Conservation (phyloP, 1,140 invertebrate genomes). For the Drosophila mojavensis region DNA sequence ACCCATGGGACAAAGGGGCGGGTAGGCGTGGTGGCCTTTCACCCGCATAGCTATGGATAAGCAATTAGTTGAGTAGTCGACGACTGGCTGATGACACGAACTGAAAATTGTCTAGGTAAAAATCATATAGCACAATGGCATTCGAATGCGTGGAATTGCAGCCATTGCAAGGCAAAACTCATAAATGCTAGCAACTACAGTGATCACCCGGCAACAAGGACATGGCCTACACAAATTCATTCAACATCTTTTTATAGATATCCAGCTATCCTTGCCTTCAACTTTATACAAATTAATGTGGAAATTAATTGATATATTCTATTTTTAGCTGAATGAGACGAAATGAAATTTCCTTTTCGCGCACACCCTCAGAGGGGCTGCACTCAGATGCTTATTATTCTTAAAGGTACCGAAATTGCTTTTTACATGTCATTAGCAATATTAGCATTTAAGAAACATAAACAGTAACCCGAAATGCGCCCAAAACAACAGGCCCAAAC, state of each 20-base stretch:
- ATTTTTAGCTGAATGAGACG: too few species aligned
- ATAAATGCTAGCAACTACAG: not conserved
- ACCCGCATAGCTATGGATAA: conserved; percentile 18
- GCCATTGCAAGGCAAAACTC: not conserved
- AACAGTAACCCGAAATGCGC: not conserved
- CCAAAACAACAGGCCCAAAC: conserved; percentile 10
- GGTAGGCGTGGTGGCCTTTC: not conserved
- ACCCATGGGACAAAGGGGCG: not conserved
- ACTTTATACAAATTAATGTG: too few species aligned
- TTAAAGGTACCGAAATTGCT: not conserved
- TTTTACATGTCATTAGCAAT: conserved; percentile 12
- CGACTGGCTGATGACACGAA: conserved; percentile 15
- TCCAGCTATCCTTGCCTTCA: too few species aligned
- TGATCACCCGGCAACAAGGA: not conserved
- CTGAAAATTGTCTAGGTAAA: conserved; percentile 4
- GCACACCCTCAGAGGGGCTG: not conserved
- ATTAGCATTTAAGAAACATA: conserved; percentile 20
- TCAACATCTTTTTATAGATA: too few species aligned
- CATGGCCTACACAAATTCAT: too few species aligned
- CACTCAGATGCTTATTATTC: not conserved
- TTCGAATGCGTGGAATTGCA: conserved; percentile 1
- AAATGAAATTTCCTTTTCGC: not conserved
- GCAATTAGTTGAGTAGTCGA: conserved; percentile 39
- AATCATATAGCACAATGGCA: conserved; percentile 10
- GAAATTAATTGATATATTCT: too few species aligned